Percentiles rank a stretch among this genome's conserved stretches.
Conservation (phyloP, 2,888 invertebrate genomes). For the Polylopha cassiicola region DNA sequence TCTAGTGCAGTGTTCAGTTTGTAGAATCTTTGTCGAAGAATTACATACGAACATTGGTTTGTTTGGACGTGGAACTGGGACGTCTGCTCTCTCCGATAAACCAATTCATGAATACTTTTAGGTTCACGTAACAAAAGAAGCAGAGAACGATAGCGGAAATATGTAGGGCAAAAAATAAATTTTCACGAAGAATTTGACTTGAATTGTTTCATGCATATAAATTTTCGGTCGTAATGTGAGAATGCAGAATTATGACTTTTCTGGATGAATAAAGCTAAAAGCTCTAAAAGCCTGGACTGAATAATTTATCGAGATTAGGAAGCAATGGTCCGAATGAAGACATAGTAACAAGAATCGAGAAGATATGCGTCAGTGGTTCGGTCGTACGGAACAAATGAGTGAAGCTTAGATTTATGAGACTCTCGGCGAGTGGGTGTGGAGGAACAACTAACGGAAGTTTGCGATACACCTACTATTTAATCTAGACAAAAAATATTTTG, state of each 20-base stretch:
- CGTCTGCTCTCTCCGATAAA: conserved; percentile 9
- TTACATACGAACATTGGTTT: conserved; percentile 16
- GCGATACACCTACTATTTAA: conserved; percentile 16
- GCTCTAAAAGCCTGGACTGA: too few relatives aligned
- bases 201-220: conserved; percentile 1
- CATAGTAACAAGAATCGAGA: conserved; percentile 7
- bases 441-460: conserved; percentile 16
- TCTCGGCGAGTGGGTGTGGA: conserved; percentile 17
- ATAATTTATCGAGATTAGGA: conserved; percentile 1
- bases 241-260: neutral
- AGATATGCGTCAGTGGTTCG: conserved; percentile 13
- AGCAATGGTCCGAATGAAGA: conserved; percentile 6
- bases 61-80: conserved; percentile 15
- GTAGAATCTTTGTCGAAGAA: conserved; percentile 34
- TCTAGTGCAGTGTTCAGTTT: conserved; percentile 31
- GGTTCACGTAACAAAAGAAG: conserved; percentile 17
- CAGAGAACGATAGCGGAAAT: conserved; percentile 5
- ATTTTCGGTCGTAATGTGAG: neutral
- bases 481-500: conserved; percentile 6
- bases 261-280: neutral
- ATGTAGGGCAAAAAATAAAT: conserved; percentile 1
- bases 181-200: conserved; percentile 8
- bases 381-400: conserved; percentile 17
- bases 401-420: conserved; percentile 18
- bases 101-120: conserved; percentile 25